Conservation (phyloP, 2,888 invertebrate species). For the Amblyteles armatorius region DNA sequence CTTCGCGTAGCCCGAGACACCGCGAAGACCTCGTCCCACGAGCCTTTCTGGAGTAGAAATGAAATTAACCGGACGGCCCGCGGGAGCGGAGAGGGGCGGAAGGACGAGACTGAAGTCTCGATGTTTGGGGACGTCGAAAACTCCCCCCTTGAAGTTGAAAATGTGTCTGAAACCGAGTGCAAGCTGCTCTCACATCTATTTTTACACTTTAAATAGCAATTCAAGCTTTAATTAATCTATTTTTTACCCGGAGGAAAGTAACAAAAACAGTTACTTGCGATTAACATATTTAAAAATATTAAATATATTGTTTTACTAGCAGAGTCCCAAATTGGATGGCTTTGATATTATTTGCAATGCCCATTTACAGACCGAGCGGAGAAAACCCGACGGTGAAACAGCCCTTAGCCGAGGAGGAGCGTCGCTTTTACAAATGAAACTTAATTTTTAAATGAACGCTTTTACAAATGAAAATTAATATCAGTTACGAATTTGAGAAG, state of each 20-base stretch:
- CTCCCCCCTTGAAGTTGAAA: background rate
- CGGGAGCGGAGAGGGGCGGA: background rate
- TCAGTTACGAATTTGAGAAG: no score
- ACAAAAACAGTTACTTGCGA: background rate
- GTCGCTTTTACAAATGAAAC: no score
- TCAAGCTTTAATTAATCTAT: background rate
- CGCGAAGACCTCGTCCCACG: conserved; percentile 16
- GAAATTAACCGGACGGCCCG: conserved; percentile 17
- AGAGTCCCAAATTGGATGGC: no score
- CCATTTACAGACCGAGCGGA: no score
- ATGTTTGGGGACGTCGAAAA: background rate
- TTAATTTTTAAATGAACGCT: no score
- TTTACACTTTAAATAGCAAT: background rate
- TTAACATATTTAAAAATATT: background rate
- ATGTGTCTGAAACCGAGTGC: background rate
- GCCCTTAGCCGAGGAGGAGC: no score
- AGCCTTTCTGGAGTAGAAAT: conserved; percentile 18
- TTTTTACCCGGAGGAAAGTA: background rate
- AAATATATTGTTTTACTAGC: no score
- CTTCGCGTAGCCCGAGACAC: conserved; percentile 43
- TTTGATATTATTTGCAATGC: background rate
- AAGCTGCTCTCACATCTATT: background rate
- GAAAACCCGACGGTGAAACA: no score
- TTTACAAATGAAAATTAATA: no score
- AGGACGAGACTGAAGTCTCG: background rate